phyloP scores from a whole-genome alignment of 2,797 vertebrate genomes.

The Halcyon badia region DNA sequence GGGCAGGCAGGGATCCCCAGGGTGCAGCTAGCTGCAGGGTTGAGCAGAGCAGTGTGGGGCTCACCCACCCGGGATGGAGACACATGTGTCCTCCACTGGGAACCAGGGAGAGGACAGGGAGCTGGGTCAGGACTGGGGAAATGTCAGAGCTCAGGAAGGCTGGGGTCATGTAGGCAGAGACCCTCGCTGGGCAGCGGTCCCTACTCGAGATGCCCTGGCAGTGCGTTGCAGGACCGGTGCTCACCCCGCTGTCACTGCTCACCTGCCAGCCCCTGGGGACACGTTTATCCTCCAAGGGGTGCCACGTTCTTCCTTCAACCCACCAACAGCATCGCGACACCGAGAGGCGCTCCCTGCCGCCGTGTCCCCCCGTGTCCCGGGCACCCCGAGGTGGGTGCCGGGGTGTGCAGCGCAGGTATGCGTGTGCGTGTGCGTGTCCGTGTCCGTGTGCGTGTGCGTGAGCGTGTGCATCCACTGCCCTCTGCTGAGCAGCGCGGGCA shows the following conservation, averaged over 20 bases:
- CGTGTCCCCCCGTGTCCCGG: background rate
- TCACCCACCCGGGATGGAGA: background rate
- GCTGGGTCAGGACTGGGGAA: fast-evolving
- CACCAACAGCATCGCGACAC: fast-evolving
- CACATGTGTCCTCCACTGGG: background rate
- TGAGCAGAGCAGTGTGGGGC: background rate
- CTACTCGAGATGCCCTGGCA: fast-evolving
- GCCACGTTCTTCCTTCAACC: background rate
- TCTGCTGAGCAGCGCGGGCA: background rate
- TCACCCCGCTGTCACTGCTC: fast-evolving
- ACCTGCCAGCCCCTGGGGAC: background rate
- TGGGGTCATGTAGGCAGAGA: background rate
- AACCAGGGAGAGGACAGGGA: background rate
- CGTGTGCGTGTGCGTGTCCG: too few species aligned
- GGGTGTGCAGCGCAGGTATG: background rate
- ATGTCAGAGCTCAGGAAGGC: background rate
- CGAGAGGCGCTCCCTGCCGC: fast-evolving
- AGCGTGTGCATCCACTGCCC: constrained; percentile 41
- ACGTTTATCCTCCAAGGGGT: fast-evolving
- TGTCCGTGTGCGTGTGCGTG: background rate
- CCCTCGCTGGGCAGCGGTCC: fast-evolving
- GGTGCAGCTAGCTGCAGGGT: fast-evolving
- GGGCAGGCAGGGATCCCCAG: background rate
- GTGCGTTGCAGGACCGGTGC: fast-evolving
- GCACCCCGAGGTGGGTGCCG: background rate